Evolutionary conservation across 2,888 invertebrate genomes (phyloP).

Genomic region (Drosophila ezoana): DNA sequence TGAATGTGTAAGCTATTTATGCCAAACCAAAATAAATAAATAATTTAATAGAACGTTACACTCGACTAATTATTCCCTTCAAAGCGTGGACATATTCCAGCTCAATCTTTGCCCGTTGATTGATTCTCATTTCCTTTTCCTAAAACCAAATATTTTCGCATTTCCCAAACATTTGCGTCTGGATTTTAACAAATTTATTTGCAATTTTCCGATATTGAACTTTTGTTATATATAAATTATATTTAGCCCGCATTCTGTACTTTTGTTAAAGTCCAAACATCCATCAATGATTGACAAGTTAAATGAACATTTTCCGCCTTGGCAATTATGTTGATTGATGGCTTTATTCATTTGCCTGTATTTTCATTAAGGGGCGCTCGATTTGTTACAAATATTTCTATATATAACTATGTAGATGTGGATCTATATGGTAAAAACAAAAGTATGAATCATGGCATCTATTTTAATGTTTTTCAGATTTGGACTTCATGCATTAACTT

Average conservation of each 20-base stretch:
- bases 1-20: conserved; percentile 72
- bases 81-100: too few species aligned
- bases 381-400: conserved; percentile 3
- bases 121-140: conserved; percentile 20
- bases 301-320: conserved; percentile 44
- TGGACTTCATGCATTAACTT: too few species aligned
- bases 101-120: neutral
- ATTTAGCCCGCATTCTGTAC: conserved; percentile 17
- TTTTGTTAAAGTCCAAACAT: conserved; percentile 35
- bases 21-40: conserved; percentile 67
- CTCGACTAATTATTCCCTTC: neutral
- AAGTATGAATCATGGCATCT: too few species aligned
- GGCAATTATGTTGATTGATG: conserved; percentile 57
- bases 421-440: neutral
- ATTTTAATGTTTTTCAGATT: too few species aligned
- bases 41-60: conserved; percentile 52
- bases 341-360: conserved; percentile 40
- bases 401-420: neutral
- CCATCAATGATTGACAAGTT: conserved; percentile 56
- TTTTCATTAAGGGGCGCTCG: conserved; percentile 5
- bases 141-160: conserved; percentile 19
- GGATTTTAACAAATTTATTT: conserved; percentile 19
- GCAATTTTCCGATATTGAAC: conserved; percentile 16
- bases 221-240: conserved; percentile 30
- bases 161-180: conserved; percentile 6